Percentiles rank a stretch among this genome's conserved stretches.
Conservation (phyloP, 2,113 vertebrate species). For the Ariopsis seemanni region DNA sequence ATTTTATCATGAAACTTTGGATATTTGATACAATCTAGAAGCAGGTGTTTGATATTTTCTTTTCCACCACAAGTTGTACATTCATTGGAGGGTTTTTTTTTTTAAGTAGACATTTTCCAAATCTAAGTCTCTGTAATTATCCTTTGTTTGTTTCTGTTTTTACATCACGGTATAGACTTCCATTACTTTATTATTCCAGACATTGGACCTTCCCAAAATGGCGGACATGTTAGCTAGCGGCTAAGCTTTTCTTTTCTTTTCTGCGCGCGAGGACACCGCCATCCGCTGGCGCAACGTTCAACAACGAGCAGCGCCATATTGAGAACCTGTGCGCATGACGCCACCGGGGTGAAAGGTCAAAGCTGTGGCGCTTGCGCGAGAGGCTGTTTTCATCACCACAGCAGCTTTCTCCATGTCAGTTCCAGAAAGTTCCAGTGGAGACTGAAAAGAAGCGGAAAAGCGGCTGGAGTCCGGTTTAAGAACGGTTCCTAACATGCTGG, state of each 20-base stretch:
- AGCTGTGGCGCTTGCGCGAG: constrained; percentile 5
- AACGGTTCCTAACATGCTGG: constrained; percentile 68
- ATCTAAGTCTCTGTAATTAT: too few relatives aligned
- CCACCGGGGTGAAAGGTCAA: neutral
- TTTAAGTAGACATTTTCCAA: too few relatives aligned
- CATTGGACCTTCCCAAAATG: neutral
- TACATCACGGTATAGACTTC: neutral
- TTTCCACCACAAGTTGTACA: too few relatives aligned
- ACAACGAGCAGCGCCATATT: neutral
- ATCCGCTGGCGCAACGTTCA: neutral
- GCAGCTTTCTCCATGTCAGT: constrained; percentile 38
- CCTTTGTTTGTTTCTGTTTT: too few relatives aligned
- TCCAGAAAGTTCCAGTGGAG: neutral
- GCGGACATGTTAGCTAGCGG: neutral
- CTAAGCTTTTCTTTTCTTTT: neutral
- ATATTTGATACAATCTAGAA: too few relatives aligned
- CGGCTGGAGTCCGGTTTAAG: constrained; percentile 22
- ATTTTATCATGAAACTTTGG: too few relatives aligned
- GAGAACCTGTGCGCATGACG: neutral
- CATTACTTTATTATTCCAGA: neutral
- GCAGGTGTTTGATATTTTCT: too few relatives aligned
- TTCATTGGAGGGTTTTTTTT: too few relatives aligned
- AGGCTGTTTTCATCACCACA: constrained; percentile 8
- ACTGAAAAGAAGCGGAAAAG: constrained; percentile 26
- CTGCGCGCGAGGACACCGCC: neutral